Evolutionary conservation across 2,888 invertebrate genomes (phyloP).

Genomic region (Geophilus truncorum): DNA sequence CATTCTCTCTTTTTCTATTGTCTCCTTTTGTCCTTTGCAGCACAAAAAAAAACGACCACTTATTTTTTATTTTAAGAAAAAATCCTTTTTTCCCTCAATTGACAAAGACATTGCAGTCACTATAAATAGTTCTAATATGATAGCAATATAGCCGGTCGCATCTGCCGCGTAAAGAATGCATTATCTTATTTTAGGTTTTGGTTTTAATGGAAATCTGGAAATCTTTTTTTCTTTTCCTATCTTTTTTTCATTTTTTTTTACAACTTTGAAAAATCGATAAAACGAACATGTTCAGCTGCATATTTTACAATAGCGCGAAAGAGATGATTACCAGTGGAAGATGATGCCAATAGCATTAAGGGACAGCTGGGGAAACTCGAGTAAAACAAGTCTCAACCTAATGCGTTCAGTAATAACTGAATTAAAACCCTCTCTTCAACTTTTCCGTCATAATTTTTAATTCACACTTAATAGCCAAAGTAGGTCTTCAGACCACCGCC

Average conservation of each 20-base stretch:
- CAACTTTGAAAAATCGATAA: slow-evolving; percentile 1
- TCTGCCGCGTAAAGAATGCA: slow-evolving; percentile 25
- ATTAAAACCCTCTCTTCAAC: neutral
- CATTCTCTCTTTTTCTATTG: slow-evolving; percentile 2
- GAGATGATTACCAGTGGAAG: slow-evolving; percentile 21
- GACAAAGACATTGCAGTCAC: slow-evolving; percentile 21
- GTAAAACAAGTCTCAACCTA: slow-evolving; percentile 13
- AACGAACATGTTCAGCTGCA: slow-evolving; percentile 27
- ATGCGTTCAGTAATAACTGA: slow-evolving; percentile 19
- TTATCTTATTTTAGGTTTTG: slow-evolving; percentile 11
- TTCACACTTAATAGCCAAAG: neutral
- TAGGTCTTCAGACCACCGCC: neutral
- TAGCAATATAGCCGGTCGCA: slow-evolving; percentile 23
- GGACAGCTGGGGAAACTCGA: slow-evolving; percentile 22
- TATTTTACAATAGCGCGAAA: slow-evolving; percentile 25
- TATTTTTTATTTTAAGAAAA: neutral
- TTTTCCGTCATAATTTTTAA: neutral
- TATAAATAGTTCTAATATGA: slow-evolving; percentile 21
- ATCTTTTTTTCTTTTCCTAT: neutral
- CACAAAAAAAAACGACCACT: neutral
- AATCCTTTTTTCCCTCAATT: neutral
- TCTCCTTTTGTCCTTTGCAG: neutral
- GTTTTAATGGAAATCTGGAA: neutral
- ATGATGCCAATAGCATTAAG: slow-evolving; percentile 27
- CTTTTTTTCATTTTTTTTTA: neutral